Evolutionary conservation across 2,888 invertebrate species (phyloP).

Genomic region (Agrenia bidenticulata): DNA sequence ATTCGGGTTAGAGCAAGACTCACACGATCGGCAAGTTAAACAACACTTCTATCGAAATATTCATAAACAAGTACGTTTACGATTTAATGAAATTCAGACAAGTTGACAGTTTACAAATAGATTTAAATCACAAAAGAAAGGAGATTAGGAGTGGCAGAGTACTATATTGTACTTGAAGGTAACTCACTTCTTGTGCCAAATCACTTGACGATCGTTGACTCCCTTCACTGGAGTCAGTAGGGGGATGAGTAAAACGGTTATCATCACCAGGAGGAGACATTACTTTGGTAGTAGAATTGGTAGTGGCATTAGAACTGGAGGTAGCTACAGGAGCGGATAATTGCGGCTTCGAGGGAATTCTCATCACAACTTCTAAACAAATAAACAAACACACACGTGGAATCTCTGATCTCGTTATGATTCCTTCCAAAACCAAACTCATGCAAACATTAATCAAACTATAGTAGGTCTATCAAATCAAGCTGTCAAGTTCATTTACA

Average conservation of each 20-base stretch:
- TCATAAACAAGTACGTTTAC: too few species aligned
- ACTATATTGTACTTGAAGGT: too few species aligned
- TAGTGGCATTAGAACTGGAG: slow-evolving; percentile 50
- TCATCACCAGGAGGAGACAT: slow-evolving; percentile 25
- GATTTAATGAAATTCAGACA: too few species aligned
- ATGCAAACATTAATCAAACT: slow-evolving; percentile 20
- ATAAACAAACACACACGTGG: slow-evolving; percentile 3
- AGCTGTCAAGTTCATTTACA: slow-evolving; percentile 17
- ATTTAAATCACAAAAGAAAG: too few species aligned
- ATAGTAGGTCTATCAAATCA: slow-evolving; percentile 27
- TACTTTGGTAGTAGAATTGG: slow-evolving; percentile 18
- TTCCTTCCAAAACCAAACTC: background rate
- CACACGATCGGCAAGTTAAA: too few species aligned
- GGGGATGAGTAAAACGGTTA: slow-evolving; percentile 13
- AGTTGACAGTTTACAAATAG: too few species aligned
- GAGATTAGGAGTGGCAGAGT: too few species aligned
- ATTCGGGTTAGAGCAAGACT: background rate
- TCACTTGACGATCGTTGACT: slow-evolving; percentile 45
- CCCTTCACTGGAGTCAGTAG: background rate
- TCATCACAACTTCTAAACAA: slow-evolving; percentile 47
- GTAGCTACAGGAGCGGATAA: slow-evolving; percentile 52
- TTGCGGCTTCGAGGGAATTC: slow-evolving; percentile 52
- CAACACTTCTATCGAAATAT: too few species aligned
- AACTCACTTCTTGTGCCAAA: slow-evolving; percentile 52
- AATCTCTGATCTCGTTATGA: background rate